Base-by-base conservation (phyloP, 1,140 invertebrate species). In the Drosophila ironensis region DNA sequence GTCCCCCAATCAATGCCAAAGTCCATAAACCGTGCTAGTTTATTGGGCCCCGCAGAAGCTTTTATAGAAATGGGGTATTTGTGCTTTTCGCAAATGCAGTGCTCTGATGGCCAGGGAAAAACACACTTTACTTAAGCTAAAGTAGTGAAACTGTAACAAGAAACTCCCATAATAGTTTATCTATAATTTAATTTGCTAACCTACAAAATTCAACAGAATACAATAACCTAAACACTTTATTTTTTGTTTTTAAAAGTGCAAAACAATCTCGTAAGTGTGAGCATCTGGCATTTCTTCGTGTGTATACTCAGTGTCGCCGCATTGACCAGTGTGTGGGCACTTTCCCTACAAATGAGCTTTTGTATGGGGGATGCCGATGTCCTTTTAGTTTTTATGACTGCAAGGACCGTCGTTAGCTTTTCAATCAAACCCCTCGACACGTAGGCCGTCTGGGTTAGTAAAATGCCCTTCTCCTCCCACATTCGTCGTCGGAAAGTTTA, bases 311-410 rank as follows among this genome's bases (percentile, higher is more conserved):
- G 28, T 35, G 53, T 37, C 66, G 66, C 67, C 67, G 46, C 37
- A 54, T 44, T 61, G 73, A 76, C 69, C 77, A 69, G 56, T 60
- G 53, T 45, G 20, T 70, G 47, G 40, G 53, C 66, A 70, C 66
- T 70, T 70, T 81, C 47, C 74, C 73, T 70, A 64, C 73, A 66
- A 72, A 70, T 51, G 66, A 63, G 45, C 48, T 64, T 64, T 48
- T 57, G 64, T 47, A 19, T 60, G 27, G 64, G 25, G 37, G 45
- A 28, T 38, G 52, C 28, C 25, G 59, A 48, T 61, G 76, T 51
- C 68, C 68, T 72, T 64, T 77, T 57, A 69, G 68, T 42, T 84
- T 82, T 82, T 82, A 82, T 57, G 59, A 46, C 45, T 44, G 41
- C 35, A 28, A 56, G 54, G 66, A 59, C 59, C 30, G 37, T 9